Percentiles rank a stretch among this genome's conserved stretches.
Conservation (phyloP, 2,888 invertebrate genomes). For the Eurois occulta region DNA sequence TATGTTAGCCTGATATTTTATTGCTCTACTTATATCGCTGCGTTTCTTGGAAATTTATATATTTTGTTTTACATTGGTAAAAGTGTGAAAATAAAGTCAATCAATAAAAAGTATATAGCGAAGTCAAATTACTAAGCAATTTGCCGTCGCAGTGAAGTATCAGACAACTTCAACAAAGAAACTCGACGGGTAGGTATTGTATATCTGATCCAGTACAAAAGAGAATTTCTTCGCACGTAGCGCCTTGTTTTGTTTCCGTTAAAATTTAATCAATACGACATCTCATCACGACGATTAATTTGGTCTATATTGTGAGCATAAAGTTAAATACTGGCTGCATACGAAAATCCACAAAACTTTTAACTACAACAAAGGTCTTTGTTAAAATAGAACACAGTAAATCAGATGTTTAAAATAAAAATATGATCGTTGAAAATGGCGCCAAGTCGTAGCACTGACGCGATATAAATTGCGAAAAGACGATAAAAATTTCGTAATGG, state of each 20-base stretch:
- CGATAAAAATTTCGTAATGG: slow-evolving; percentile 61
- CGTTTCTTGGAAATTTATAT: slow-evolving; percentile 41
- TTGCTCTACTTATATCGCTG: slow-evolving; percentile 42
- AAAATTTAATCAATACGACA: slow-evolving; percentile 28
- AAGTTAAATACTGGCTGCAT: neutral
- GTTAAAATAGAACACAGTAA: slow-evolving; percentile 27
- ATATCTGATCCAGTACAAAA: slow-evolving; percentile 27
- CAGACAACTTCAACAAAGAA: slow-evolving; percentile 47
- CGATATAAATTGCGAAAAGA: slow-evolving; percentile 56
- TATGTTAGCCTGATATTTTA: slow-evolving; percentile 66
- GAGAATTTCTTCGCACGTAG: slow-evolving; percentile 23
- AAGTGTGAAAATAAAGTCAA: slow-evolving; percentile 34
- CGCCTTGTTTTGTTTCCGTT: slow-evolving; percentile 25
- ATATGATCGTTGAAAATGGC: slow-evolving; percentile 44
- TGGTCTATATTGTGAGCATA: neutral
- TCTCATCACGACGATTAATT: slow-evolving; percentile 38
- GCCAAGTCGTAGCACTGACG: slow-evolving; percentile 50
- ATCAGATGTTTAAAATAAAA: slow-evolving; percentile 52
- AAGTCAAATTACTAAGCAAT: slow-evolving; percentile 58
- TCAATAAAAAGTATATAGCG: slow-evolving; percentile 22
- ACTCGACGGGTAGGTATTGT: slow-evolving; percentile 12
- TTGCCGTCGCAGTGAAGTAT: slow-evolving; percentile 47
- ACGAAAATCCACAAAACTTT: neutral
- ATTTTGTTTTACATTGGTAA: slow-evolving; percentile 41
- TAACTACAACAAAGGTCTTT: slow-evolving; percentile 26